phyloP scores from a whole-genome alignment of 2,888 invertebrate genomes.

The Nomada goodeniana region DNA sequence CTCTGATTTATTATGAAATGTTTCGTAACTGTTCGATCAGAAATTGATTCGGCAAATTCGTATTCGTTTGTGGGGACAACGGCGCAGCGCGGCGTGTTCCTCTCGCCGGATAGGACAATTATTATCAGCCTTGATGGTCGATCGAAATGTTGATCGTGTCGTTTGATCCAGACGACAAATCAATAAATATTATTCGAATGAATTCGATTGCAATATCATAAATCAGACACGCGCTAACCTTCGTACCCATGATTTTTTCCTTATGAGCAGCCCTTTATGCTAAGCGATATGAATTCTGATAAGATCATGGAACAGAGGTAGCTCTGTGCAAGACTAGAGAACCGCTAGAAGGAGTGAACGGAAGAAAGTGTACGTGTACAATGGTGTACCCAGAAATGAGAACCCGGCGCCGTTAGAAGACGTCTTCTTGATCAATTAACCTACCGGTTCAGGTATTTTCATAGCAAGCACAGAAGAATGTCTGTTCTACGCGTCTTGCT shows the following conservation, averaged over 20 bases:
- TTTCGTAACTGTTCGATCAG: conserved; percentile 11
- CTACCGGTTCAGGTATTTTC: conserved; percentile 73
- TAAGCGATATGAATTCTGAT: conserved; percentile 5
- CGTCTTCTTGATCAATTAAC: conserved; percentile 75
- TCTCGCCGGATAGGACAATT: not conserved
- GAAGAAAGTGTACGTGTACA: conserved; percentile 10
- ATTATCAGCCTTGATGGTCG: conserved; percentile 18
- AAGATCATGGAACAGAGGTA: conserved; percentile 32
- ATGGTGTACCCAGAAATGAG: conserved; percentile 61
- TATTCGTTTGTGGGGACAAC: conserved; percentile 20
- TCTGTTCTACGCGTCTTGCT: conserved; percentile 6
- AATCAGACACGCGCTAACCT: not conserved
- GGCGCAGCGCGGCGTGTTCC: not conserved
- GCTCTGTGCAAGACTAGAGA: conserved; percentile 32
- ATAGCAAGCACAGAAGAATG: conserved; percentile 46
- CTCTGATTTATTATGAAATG: conserved; percentile 14
- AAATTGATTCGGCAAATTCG: conserved; percentile 27
- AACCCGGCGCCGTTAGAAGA: conserved; percentile 75
- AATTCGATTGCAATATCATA: conserved; percentile 4
- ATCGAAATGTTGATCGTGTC: conserved; percentile 17
- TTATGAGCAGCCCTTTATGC: not conserved
- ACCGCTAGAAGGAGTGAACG: not conserved
- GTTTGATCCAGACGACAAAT: too few species aligned
- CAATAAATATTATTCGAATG: not conserved
- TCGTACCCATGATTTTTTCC: conserved; percentile 14